Percentiles rank a stretch among this genome's conserved stretches.
phyloP scores from a whole-genome alignment of 35 echinoderm and acorn worm species.

The Lytechinus pictus region DNA sequence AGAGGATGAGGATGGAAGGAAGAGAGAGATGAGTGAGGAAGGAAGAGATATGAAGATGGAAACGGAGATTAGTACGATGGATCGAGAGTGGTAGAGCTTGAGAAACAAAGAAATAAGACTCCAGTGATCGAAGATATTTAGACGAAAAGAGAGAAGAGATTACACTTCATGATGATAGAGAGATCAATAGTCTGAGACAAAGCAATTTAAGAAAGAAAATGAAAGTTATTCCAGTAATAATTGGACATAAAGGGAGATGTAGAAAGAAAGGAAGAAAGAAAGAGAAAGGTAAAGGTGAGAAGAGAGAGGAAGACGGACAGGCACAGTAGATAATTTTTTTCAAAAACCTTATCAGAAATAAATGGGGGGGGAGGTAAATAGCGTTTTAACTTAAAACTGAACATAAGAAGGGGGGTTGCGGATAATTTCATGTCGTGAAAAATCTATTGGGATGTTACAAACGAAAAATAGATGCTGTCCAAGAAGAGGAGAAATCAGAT shows the following conservation, averaged over 20 bases:
- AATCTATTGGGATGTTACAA: neutral
- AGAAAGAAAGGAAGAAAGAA: neutral
- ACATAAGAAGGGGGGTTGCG: too few species aligned
- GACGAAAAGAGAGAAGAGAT: neutral
- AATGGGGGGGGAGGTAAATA: too few species aligned
- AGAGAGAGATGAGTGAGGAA: neutral
- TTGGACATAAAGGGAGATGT: neutral
- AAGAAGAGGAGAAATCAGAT: neutral
- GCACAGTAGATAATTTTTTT: too few species aligned
- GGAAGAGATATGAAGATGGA: neutral
- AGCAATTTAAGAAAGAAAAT: neutral
- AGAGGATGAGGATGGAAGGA: neutral
- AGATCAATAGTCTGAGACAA: neutral
- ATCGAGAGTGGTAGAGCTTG: neutral
- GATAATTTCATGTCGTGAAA: neutral
- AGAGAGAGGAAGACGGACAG: neutral
- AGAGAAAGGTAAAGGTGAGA: neutral
- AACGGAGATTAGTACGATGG: neutral
- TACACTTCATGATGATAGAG: neutral
- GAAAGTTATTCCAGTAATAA: neutral
- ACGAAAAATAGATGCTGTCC: neutral
- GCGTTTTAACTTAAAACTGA: too few species aligned
- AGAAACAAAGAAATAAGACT: neutral
- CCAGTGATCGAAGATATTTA: neutral
- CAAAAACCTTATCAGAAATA: too few species aligned